Evolutionary conservation across 2,888 invertebrate species (phyloP).

Genomic region (Lumbricus terrestris): DNA sequence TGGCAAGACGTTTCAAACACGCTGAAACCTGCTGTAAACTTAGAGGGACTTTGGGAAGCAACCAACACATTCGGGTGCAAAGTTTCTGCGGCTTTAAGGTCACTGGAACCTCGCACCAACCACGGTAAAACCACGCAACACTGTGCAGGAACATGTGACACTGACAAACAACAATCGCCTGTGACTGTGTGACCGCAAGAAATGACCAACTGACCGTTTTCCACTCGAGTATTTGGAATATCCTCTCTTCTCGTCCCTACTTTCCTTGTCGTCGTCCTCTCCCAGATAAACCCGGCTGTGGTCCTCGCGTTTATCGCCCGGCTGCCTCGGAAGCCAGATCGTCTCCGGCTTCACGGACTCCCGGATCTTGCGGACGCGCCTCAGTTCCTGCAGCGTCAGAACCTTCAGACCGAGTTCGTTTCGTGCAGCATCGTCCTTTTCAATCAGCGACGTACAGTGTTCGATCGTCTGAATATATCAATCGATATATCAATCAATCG

Average conservation of each 20-base stretch:
- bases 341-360: constrained; percentile 20
- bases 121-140: neutral
- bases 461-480: constrained; percentile 20
- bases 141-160: neutral
- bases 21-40: neutral
- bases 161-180: neutral
- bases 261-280: neutral
- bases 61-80: neutral
- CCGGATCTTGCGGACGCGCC: constrained; percentile 17
- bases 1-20: neutral
- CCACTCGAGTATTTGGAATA: neutral
- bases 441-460: neutral
- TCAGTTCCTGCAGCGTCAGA: neutral
- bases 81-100: neutral
- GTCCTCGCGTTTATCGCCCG: constrained; percentile 16
- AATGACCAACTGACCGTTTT: neutral
- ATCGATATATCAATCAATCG: no score
- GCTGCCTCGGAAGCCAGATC: constrained; percentile 17
- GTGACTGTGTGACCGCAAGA: neutral
- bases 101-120: neutral
- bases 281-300: neutral
- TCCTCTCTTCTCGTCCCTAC: neutral
- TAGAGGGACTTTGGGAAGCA: neutral
- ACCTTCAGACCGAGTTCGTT: constrained; percentile 7
- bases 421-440: constrained; percentile 20